Conservation (phyloP, 2,797 vertebrate species). For the Euphonia xanthogaster region DNA sequence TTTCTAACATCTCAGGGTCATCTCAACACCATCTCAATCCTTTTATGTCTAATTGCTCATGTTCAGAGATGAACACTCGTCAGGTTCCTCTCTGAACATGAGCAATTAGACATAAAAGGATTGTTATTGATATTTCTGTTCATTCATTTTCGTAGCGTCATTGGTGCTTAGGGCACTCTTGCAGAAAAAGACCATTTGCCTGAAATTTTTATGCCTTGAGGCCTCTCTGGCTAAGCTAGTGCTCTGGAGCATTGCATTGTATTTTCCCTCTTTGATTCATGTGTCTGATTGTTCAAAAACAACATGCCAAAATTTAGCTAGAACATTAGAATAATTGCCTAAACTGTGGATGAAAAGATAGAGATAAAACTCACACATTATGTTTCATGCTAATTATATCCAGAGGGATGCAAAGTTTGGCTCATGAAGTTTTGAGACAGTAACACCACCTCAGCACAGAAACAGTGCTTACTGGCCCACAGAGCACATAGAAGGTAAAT, state of each 20-base stretch:
- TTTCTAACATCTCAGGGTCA: background rate
- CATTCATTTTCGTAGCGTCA: background rate
- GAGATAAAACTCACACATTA: background rate
- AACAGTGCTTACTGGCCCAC: background rate
- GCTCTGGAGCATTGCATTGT: background rate
- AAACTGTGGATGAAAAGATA: background rate
- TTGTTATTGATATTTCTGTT: fast-evolving
- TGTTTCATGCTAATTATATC: background rate
- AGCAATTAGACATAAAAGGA: background rate
- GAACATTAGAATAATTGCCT: background rate
- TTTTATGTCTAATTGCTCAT: no score
- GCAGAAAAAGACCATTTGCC: background rate
- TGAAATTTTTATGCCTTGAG: background rate
- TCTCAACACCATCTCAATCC: background rate
- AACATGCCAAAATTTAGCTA: background rate
- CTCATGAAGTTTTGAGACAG: background rate
- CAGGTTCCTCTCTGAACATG: background rate
- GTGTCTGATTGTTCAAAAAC: background rate
- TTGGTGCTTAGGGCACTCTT: background rate
- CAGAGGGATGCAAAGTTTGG: background rate
- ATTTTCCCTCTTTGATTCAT: background rate
- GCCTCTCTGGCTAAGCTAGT: background rate
- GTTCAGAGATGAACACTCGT: no score
- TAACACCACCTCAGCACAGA: background rate
- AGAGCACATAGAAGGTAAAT: background rate